These are phyloP conservation scores for Variabilichromis moorii DNA, from an alignment of 2,113 vertebrate genomes.

Conservation along the genomic window DNA sequence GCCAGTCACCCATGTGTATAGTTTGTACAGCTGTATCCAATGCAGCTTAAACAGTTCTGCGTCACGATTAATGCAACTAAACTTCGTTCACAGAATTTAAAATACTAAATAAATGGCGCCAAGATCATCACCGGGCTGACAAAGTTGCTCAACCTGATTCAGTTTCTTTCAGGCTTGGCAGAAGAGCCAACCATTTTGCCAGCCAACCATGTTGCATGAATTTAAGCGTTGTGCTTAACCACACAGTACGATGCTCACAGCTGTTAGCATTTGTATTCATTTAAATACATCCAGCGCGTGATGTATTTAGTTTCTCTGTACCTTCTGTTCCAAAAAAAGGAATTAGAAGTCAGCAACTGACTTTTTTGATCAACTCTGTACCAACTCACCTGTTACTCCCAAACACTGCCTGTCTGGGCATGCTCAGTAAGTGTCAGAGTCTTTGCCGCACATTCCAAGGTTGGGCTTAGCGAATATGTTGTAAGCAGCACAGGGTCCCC, in stretches of 20 bases:
- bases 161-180: not conserved
- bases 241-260: not conserved
- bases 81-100: not conserved
- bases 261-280: not conserved
- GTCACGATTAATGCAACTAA: not conserved
- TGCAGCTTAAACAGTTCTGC: not conserved
- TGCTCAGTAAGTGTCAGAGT: conserved; percentile 6
- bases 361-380: not conserved
- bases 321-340: not conserved
- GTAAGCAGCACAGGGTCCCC: not conserved
- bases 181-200: not conserved
- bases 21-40: not conserved
- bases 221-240: not conserved
- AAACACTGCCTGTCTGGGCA: conserved; percentile 13
- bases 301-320: not conserved
- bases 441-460: conserved; percentile 34
- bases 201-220: not conserved
- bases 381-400: not conserved
- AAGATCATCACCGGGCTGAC: not conserved
- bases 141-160: conserved; percentile 23
- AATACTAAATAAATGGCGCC: not conserved
- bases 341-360: not conserved
- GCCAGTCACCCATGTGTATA: not conserved
- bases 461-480: not conserved
- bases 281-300: not conserved